Evolutionary conservation across 2,797 vertebrate genomes (phyloP).

Genomic region (Trichosurus vulpecula): DNA sequence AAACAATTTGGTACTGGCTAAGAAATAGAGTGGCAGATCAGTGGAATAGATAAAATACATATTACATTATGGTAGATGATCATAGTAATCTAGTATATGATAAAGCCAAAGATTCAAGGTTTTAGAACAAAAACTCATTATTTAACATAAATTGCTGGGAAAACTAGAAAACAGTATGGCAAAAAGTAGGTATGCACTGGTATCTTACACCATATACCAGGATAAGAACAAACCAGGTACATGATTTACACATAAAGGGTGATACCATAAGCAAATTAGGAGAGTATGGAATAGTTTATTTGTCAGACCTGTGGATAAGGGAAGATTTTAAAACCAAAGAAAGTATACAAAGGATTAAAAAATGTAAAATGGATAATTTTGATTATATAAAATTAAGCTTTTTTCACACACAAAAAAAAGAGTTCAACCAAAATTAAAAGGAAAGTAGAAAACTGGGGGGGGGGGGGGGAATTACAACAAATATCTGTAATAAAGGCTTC

Average conservation of each 20-base stretch:
- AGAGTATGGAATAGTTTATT: background rate
- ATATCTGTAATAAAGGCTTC: too few species aligned
- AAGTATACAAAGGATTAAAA: background rate
- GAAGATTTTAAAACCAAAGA: background rate
- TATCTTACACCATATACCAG: background rate
- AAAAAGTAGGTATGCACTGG: background rate
- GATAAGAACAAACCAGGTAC: background rate
- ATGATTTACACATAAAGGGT: background rate
- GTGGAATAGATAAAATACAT: background rate
- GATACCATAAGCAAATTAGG: background rate
- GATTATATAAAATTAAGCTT: background rate
- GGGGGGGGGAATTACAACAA: too few species aligned
- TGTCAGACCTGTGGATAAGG: background rate
- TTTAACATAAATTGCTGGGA: background rate
- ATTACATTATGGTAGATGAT: background rate
- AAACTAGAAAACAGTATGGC: background rate
- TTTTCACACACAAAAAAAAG: background rate
- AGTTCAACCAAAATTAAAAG: background rate
- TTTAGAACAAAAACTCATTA: background rate
- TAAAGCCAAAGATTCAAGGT: background rate
- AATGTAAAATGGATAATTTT: background rate
- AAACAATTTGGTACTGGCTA: background rate
- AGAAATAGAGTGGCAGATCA: background rate
- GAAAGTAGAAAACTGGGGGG: background rate
- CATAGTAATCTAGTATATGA: background rate